Evolutionary conservation across 2,797 vertebrate species (phyloP), one percentile per base, ranked within the genome.

Genomic region (Eospalax fontanierii): DNA sequence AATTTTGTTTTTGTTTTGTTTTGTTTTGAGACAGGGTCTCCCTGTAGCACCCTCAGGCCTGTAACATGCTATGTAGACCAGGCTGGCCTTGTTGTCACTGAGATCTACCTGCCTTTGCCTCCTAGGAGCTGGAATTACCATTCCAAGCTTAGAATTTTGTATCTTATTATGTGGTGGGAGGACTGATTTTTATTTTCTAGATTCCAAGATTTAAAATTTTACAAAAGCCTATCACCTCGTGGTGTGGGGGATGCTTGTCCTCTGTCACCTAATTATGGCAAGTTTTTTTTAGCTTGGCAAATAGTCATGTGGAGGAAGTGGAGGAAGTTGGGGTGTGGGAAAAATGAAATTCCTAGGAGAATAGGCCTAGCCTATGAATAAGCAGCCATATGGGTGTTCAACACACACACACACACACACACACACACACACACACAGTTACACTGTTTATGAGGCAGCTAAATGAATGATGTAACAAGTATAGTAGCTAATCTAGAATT

Each of bases 181-280:
- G 43, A 75, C 33, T 82, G n/a, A 82, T 89, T 78, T 93, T 81
- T 78, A 81, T 61, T 80, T 76, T 85, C 43, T 89, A 63, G 74
- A 80, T 90, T 88, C 22, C 68, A 85, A 71, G 38, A 66, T 76
- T 84, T 65, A 26, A 92, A 95, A 50, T 95, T 43, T 85, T 78
- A 4, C 38, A 43, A 88, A 90, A 85, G 63, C 85, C 87, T 38
- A 54, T 61, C 70, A 59, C 22, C 65, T 74, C 46, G 89, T 70
- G 30, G 50, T 75, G 15, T n/a, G 57, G 89, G 89, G 83, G 16
- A 5, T 70, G 12, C 71, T 83, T 4, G 22, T 46, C 4, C 54
- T 46, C 9, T 66, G 24, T 81, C 74, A 85, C n/a, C 87, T 80
- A 50, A 74, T 26, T 90, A 22, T 89, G 68, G 35, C 18, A 14